phyloP scores from a whole-genome alignment of 2,888 invertebrate species.

The Cephonodes hylas region DNA sequence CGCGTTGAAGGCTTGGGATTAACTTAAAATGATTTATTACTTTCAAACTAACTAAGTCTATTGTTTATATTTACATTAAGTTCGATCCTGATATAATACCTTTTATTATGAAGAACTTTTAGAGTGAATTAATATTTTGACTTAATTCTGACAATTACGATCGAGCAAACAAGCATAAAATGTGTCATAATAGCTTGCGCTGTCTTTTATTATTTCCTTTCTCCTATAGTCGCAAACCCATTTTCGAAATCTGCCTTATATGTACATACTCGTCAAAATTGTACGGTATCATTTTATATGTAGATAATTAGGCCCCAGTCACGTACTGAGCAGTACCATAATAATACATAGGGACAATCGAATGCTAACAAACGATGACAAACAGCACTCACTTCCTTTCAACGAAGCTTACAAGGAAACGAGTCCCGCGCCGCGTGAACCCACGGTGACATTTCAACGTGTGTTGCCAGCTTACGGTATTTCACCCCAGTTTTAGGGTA shows the following conservation, averaged over 20 bases:
- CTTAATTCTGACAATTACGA: too few relatives aligned
- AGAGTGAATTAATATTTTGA: too few relatives aligned
- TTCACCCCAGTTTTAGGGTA: background rate
- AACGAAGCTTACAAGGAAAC: background rate
- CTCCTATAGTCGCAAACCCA: too few relatives aligned
- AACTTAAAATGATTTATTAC: background rate
- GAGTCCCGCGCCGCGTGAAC: background rate
- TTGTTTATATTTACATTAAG: too few relatives aligned
- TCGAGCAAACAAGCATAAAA: too few relatives aligned
- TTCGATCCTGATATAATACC: background rate
- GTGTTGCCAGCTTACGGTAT: background rate
- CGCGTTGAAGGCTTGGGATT: background rate
- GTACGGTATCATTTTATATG: too few relatives aligned
- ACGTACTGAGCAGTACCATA: background rate
- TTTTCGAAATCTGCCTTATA: too few relatives aligned
- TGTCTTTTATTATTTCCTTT: too few relatives aligned
- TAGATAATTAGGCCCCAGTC: background rate
- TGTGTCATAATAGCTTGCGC: too few relatives aligned
- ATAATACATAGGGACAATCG: background rate
- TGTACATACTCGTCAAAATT: too few relatives aligned
- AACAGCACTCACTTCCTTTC: background rate
- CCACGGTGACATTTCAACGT: background rate
- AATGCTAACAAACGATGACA: background rate
- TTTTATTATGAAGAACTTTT: too few relatives aligned
- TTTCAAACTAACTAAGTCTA: too few relatives aligned